Evolutionary conservation across 2,113 vertebrate genomes (phyloP).

Genomic region (Thalassarche chlororhynchos): DNA sequence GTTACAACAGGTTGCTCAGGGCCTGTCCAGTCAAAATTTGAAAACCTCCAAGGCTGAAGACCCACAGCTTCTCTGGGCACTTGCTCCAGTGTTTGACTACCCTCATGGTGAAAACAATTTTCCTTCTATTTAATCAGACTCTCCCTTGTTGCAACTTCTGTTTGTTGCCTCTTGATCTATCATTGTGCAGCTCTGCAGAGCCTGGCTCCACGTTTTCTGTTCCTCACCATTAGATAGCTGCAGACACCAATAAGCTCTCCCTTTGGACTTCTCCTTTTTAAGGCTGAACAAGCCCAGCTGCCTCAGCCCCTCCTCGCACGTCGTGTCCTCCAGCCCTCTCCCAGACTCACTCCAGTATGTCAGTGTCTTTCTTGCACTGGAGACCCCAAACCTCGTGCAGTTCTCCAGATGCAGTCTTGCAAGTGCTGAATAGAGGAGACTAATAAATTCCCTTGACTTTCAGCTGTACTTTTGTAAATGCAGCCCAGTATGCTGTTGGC

Average conservation of each 20-base stretch:
- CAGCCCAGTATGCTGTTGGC: background rate
- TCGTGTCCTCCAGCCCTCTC: background rate
- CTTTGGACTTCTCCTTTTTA: background rate
- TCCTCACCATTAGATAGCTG: background rate
- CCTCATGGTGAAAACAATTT: background rate
- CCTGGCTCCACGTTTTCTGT: background rate
- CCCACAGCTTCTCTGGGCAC: background rate
- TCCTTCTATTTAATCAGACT: background rate
- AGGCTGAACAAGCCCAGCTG: background rate
- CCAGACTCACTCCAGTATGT: background rate
- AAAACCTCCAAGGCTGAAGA: background rate
- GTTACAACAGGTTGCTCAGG: background rate
- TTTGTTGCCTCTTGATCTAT: background rate
- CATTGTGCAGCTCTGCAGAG: background rate
- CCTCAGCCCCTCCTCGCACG: accelerated
- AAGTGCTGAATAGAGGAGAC: background rate
- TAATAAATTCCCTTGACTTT: background rate
- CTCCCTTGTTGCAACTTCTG: background rate
- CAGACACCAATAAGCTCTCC: background rate
- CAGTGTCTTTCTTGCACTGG: background rate
- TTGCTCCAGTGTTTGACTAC: background rate
- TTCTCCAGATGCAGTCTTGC: background rate
- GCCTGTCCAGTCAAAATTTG: background rate
- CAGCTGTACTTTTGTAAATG: background rate
- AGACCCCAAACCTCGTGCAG: background rate